Evolutionary conservation across 2,113 vertebrate species (phyloP).

Genomic region (Pungitius pungitius): DNA sequence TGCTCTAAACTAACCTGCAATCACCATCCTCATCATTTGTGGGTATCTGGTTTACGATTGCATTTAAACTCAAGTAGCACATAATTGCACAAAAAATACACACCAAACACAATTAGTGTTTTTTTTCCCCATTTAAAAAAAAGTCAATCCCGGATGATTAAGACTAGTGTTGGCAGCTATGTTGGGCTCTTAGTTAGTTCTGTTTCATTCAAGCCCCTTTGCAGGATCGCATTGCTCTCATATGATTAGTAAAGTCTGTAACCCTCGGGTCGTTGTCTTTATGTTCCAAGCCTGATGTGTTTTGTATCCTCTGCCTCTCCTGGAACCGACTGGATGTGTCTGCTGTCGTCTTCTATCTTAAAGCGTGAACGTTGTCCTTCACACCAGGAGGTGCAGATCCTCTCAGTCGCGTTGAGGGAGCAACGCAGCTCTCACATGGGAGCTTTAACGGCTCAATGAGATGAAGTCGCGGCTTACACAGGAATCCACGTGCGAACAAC

Average conservation of each 20-base stretch:
- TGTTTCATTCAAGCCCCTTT: background rate
- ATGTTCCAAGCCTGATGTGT: no score
- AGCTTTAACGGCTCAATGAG: background rate
- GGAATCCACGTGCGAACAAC: constrained; percentile 7
- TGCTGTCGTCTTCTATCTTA: background rate
- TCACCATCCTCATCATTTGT: no score
- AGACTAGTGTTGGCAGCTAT: background rate
- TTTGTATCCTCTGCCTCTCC: no score
- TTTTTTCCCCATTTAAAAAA: no score
- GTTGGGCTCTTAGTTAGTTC: background rate
- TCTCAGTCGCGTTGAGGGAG: background rate
- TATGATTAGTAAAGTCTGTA: no score
- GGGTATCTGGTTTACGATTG: background rate
- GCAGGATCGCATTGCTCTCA: no score
- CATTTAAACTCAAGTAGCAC: background rate
- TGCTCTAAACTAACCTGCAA: background rate
- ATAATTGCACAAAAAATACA: background rate
- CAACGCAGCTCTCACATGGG: background rate
- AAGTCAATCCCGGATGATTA: background rate
- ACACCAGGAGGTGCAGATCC: no score
- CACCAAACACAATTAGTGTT: no score
- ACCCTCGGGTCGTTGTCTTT: no score
- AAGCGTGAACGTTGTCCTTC: background rate
- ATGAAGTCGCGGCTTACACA: background rate
- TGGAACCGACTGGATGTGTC: background rate